Conservation (phyloP, 1,140 invertebrate genomes). For the Bathynomus jamesi region DNA sequence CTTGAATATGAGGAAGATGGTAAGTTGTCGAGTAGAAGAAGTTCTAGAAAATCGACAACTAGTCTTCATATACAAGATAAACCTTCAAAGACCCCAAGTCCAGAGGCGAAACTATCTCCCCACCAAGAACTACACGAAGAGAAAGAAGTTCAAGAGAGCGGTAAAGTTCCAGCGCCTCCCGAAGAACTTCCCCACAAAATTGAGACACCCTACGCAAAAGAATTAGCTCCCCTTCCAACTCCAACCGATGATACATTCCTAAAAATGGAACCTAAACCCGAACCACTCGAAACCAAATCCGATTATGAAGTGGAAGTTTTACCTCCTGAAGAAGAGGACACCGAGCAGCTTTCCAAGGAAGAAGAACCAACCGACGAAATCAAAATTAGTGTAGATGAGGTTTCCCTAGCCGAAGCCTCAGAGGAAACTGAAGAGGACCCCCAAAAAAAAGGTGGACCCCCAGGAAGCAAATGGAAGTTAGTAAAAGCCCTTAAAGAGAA, state of each 20-base stretch:
- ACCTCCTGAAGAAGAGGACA: not conserved
- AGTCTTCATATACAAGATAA: not conserved
- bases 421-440: not conserved
- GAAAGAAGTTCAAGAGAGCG: not conserved
- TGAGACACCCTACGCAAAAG: not conserved
- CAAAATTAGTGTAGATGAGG: conserved; percentile 15
- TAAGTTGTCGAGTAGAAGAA: not conserved
- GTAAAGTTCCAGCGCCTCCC: not conserved
- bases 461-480: conserved; percentile 75
- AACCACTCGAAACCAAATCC: not conserved
- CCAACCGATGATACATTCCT: not conserved
- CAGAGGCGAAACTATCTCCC: not conserved
- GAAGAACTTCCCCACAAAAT: not conserved
- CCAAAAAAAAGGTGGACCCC: conserved; percentile 18
- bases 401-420: not conserved
- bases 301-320: too few relatives aligned
- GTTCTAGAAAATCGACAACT: not conserved
- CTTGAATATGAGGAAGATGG: conserved; percentile 56
- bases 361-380: not conserved
- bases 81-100: not conserved
- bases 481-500: conserved; percentile 78
- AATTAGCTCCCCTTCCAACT: not conserved
- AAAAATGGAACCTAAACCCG: not conserved
- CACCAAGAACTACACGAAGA: not conserved
- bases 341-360: not conserved